Conservation (phyloP, 2,797 vertebrate genomes). For the Acrossocheilus wenchowensis region DNA sequence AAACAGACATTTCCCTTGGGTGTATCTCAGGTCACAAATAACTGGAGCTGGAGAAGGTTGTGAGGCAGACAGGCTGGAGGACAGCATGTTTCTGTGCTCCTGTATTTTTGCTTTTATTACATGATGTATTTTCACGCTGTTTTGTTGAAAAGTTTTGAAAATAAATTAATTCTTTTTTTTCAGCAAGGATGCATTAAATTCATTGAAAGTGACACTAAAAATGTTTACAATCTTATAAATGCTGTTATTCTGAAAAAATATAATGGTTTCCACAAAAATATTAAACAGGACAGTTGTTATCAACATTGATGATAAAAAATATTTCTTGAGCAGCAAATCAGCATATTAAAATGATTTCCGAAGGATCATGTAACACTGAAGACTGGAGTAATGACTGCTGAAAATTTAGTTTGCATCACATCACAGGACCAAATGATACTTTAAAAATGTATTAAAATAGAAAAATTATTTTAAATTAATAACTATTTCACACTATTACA, state of each 20-base stretch:
- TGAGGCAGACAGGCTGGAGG: neutral
- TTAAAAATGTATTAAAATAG: neutral
- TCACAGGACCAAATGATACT: neutral
- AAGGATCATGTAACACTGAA: neutral
- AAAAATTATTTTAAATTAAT: neutral
- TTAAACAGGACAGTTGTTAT: neutral
- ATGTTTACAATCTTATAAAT: neutral
- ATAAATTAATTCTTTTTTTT: neutral
- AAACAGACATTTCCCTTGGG: conserved; percentile 19
- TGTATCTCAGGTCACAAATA: conserved; percentile 4
- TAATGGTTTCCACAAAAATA: neutral
- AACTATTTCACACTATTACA: neutral
- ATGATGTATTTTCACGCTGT: neutral
- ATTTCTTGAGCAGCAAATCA: neutral
- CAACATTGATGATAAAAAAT: neutral
- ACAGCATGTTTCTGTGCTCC: neutral
- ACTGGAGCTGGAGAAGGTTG: conserved; percentile 30
- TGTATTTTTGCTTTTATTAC: neutral
- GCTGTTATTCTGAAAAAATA: neutral
- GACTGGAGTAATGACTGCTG: neutral
- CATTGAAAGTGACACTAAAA: neutral
- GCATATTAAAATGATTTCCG: neutral
- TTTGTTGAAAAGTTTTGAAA: neutral
- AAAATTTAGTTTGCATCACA: neutral
- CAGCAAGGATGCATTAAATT: neutral